These are phyloP conservation scores for Callosobruchus maculatus DNA, from an alignment of 2,888 invertebrate genomes.

Conservation along the genomic window DNA sequence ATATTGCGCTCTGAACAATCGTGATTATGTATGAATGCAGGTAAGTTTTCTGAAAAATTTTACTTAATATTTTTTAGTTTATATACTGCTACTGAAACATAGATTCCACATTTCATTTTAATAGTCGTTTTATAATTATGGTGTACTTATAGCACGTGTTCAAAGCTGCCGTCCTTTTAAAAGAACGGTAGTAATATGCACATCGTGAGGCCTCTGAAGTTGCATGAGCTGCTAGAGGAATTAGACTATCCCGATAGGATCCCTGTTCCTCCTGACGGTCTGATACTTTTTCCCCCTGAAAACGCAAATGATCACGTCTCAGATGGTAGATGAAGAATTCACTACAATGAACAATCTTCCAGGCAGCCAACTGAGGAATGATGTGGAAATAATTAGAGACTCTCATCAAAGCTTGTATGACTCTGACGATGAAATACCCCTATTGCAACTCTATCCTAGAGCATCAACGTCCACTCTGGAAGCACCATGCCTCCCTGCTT, in stretches of 20 bases:
- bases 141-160: neutral
- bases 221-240: neutral
- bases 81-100: too few species aligned
- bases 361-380: constrained; percentile 17
- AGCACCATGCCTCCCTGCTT: neutral
- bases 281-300: neutral
- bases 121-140: neutral
- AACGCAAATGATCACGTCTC: constrained; percentile 9
- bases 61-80: too few species aligned
- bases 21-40: too few species aligned
- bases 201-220: neutral
- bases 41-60: too few species aligned
- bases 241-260: neutral
- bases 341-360: constrained; percentile 16
- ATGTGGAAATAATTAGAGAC: constrained; percentile 12
- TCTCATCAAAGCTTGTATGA: constrained; percentile 3
- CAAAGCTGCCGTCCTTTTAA: neutral
- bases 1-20: too few species aligned
- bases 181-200: neutral
- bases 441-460: constrained; percentile 4
- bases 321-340: constrained; percentile 15
- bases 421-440: constrained; percentile 10
- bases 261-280: too few species aligned
- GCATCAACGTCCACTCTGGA: neutral
- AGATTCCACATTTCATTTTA: neutral